Percentiles rank a stretch among this genome's conserved stretches.
Evolutionary conservation across 2,888 invertebrate species (phyloP).

Genomic region (Perithous albicinctus): DNA sequence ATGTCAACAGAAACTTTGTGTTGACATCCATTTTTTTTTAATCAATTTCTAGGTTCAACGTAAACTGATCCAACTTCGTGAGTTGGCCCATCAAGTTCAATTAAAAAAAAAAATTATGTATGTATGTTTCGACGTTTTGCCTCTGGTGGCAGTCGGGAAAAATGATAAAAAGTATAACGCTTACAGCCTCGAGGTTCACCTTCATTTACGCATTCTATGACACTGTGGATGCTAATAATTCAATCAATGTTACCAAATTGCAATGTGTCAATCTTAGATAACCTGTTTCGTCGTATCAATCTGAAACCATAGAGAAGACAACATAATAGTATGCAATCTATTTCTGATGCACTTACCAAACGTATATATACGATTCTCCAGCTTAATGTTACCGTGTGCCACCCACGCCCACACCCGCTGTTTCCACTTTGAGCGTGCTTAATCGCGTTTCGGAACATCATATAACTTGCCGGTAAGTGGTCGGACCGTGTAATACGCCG

Average conservation of each 20-base stretch:
- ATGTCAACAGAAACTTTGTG: no score
- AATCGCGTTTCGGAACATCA: conserved; percentile 44
- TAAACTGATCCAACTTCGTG: no score
- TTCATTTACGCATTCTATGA: background rate
- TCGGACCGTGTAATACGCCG: conserved; percentile 48
- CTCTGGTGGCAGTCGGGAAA: no score
- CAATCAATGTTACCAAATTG: background rate
- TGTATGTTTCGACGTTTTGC: no score
- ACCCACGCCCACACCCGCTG: background rate
- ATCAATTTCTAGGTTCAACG: no score
- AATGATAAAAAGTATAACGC: no score
- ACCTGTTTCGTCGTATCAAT: background rate
- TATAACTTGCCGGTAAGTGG: conserved; percentile 37
- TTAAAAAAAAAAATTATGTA: no score
- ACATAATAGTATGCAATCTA: conserved; percentile 10
- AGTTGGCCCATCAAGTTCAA: no score
- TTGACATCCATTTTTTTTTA: no score
- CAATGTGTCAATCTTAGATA: background rate
- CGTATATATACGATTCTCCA: background rate
- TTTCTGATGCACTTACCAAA: background rate
- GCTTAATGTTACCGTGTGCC: background rate
- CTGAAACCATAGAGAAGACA: background rate
- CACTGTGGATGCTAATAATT: background rate
- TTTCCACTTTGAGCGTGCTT: background rate
- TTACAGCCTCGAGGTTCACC: no score